Conservation (phyloP, 1,140 invertebrate genomes). For the Tetramorium parvispinum region DNA sequence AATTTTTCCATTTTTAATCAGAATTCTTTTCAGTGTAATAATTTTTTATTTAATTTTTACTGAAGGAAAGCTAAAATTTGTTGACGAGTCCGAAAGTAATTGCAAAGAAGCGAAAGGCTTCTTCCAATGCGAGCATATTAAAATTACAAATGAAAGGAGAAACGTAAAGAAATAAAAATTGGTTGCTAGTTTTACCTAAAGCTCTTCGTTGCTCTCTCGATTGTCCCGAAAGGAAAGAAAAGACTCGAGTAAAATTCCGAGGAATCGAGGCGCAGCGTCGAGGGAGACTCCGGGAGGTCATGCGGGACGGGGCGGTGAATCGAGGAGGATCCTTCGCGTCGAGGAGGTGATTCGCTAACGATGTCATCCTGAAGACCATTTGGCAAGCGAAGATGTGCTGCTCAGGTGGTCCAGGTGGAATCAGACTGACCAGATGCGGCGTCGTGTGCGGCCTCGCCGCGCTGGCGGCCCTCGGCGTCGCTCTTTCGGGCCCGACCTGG, state of each 20-base stretch:
- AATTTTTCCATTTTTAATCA: too few relatives aligned
- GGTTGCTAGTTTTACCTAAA: background rate
- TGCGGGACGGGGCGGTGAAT: background rate
- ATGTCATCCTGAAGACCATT: conserved; percentile 53
- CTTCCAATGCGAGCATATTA: background rate
- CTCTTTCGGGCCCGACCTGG: conserved; percentile 83
- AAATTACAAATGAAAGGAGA: background rate
- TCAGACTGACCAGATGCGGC: conserved; percentile 83
- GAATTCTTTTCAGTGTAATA: background rate
- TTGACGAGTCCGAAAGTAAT: background rate
- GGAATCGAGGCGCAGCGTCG: background rate
- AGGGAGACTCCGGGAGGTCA: background rate
- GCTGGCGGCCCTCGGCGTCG: conserved; percentile 81
- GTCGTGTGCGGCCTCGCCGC: conserved; percentile 83
- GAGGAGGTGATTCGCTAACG: conserved; percentile 53
- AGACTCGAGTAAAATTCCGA: background rate
- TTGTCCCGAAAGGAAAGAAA: background rate
- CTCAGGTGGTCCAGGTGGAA: conserved; percentile 79
- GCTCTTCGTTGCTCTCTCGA: background rate
- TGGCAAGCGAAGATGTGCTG: conserved; percentile 80
- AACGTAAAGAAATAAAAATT: background rate
- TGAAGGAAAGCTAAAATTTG: background rate
- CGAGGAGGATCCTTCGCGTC: background rate
- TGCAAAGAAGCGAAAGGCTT: too few relatives aligned
- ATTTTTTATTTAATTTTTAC: background rate